phyloP scores from a whole-genome alignment of 2,797 vertebrate species.

The Tarsius wallacei region DNA sequence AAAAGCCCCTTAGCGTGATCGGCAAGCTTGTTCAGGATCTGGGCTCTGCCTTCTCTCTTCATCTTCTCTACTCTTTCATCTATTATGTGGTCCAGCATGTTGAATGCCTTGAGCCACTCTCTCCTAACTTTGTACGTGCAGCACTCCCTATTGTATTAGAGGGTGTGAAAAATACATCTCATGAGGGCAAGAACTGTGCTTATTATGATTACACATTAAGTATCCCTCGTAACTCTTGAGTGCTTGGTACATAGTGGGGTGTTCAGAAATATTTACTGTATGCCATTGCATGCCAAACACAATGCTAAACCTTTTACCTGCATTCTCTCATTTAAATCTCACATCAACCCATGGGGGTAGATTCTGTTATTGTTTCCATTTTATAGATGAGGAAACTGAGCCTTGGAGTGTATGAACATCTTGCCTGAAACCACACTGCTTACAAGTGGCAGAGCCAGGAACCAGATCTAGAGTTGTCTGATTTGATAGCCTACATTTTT shows the following conservation, averaged over 20 bases:
- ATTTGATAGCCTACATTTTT: background rate
- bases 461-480: background rate
- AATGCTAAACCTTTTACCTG: background rate
- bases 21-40: background rate
- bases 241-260: background rate
- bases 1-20: background rate
- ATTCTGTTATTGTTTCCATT: background rate
- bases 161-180: background rate
- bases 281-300: background rate
- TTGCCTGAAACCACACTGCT: background rate
- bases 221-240: background rate
- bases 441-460: background rate
- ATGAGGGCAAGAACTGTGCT: background rate
- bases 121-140: background rate
- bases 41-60: background rate
- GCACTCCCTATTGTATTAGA: background rate
- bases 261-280: background rate
- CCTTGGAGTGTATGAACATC: background rate
- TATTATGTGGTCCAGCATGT: background rate
- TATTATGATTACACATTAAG: background rate
- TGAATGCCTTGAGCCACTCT: background rate
- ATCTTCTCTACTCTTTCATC: background rate
- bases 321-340: background rate
- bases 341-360: background rate
- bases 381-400: background rate